Conservation (phyloP, 30 jellyfish, hydroid and myxozoan genomes). For the Aurelia sp. region DNA sequence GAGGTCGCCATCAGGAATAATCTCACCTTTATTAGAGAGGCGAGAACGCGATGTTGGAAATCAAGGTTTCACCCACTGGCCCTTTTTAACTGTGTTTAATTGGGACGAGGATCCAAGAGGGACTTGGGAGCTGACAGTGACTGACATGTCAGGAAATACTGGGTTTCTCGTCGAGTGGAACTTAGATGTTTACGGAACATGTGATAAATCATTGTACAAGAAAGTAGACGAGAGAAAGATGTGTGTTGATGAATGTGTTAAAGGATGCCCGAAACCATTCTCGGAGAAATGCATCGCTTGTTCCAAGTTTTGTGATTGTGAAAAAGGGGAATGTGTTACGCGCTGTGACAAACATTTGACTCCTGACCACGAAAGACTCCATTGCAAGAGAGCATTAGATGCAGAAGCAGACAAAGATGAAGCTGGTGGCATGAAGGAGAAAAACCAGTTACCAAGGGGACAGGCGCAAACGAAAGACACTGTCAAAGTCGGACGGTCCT, state of each 20-base stretch:
- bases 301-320: slow-evolving; percentile 90
- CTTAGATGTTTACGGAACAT: slow-evolving; percentile 89
- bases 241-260: slow-evolving; percentile 82
- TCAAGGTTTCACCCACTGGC: slow-evolving; percentile 93
- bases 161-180: slow-evolving; percentile 86
- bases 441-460: neutral
- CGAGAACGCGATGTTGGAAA: slow-evolving; percentile 76
- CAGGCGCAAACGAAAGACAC: neutral
- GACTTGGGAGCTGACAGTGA: slow-evolving; percentile 89
- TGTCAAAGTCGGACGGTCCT: slow-evolving; percentile 53
- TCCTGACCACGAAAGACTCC: slow-evolving; percentile 79
- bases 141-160: slow-evolving; percentile 83
- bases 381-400: slow-evolving; percentile 82
- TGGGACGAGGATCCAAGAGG: slow-evolving; percentile 99
- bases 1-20: slow-evolving; percentile 88
- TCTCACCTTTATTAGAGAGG: slow-evolving; percentile 73
- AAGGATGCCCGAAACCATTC: slow-evolving; percentile 89
- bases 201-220: slow-evolving; percentile 55
- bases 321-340: slow-evolving; percentile 89
- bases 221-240: slow-evolving; percentile 82
- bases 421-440: neutral
- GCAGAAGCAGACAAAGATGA: slow-evolving; percentile 7
- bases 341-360: slow-evolving; percentile 58
- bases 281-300: slow-evolving; percentile 88
- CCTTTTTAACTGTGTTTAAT: slow-evolving; percentile 88